Evolutionary conservation across 2,113 vertebrate genomes (phyloP).

Genomic region (Tympanuchus pallidicinctus): DNA sequence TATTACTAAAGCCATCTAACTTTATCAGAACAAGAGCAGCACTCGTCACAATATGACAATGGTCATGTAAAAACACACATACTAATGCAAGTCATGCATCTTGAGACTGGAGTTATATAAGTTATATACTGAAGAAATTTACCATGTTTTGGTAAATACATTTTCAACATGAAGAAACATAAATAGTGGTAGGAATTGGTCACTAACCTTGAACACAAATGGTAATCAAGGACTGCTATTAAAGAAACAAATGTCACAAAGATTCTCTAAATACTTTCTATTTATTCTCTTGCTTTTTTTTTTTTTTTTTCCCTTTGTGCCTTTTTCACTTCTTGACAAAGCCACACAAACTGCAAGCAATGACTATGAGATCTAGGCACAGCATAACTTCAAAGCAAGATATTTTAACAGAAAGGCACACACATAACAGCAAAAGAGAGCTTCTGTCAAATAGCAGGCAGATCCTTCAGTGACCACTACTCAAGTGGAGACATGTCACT

Average conservation of each 20-base stretch:
- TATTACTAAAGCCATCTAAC: background rate
- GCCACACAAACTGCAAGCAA: background rate
- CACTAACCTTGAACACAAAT: background rate
- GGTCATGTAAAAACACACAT: background rate
- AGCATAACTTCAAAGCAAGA: background rate
- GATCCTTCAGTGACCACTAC: background rate
- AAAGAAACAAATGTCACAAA: conserved; percentile 7
- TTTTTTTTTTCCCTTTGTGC: background rate
- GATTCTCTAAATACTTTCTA: background rate
- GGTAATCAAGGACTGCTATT: background rate
- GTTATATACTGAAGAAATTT: background rate
- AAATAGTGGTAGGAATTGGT: background rate
- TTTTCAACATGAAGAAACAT: conserved; percentile 5
- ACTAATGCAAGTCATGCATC: background rate
- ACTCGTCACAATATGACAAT: background rate
- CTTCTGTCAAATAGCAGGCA: background rate
- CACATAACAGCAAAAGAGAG: background rate
- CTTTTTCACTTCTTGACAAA: conserved; percentile 18
- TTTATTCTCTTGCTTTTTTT: conserved; percentile 4
- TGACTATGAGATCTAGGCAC: background rate
- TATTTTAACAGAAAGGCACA: background rate
- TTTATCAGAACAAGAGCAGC: conserved; percentile 32
- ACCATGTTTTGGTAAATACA: conserved; percentile 11
- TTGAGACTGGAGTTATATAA: background rate
- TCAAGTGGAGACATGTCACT: background rate